Percentiles rank a stretch among this genome's conserved stretches.
These are phyloP conservation scores for Spheniscus mendiculus DNA, from an alignment of 2,113 vertebrate species.

Conservation along the genomic window DNA sequence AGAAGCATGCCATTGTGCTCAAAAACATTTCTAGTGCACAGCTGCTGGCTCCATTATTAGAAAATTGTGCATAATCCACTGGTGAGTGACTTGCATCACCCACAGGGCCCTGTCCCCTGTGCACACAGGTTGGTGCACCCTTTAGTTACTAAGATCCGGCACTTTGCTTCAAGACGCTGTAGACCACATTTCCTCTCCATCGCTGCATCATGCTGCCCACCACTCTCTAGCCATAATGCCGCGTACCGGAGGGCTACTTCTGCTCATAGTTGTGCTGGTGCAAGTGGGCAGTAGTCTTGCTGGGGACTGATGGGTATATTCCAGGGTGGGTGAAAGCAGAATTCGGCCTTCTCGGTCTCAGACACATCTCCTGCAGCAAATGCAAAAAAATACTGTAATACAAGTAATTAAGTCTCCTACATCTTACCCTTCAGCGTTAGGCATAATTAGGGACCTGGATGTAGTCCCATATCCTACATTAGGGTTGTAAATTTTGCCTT, in stretches of 20 bases:
- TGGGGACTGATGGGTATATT: neutral
- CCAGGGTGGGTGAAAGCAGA: neutral
- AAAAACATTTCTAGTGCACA: neutral
- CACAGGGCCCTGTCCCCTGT: neutral
- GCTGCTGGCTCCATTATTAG: constrained; percentile 5
- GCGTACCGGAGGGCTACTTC: neutral
- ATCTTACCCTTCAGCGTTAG: neutral
- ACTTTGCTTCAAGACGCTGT: neutral
- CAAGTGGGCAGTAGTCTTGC: neutral
- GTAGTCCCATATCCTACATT: neutral
- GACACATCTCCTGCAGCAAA: neutral
- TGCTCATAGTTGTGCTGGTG: neutral
- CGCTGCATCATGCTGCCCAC: no score
- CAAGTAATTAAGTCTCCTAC: neutral
- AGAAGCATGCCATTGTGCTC: neutral
- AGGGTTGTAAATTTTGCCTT: neutral
- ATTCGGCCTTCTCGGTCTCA: neutral
- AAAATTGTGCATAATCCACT: neutral
- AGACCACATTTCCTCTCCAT: neutral
- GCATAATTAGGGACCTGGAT: neutral
- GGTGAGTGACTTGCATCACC: neutral
- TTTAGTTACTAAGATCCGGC: neutral
- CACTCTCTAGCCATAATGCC: rapidly evolving
- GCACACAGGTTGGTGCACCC: neutral
- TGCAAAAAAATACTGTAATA: neutral